These are phyloP conservation scores for Pandemis cinnamomeana DNA, from an alignment of 2,888 invertebrate species.

Conservation along the genomic window DNA sequence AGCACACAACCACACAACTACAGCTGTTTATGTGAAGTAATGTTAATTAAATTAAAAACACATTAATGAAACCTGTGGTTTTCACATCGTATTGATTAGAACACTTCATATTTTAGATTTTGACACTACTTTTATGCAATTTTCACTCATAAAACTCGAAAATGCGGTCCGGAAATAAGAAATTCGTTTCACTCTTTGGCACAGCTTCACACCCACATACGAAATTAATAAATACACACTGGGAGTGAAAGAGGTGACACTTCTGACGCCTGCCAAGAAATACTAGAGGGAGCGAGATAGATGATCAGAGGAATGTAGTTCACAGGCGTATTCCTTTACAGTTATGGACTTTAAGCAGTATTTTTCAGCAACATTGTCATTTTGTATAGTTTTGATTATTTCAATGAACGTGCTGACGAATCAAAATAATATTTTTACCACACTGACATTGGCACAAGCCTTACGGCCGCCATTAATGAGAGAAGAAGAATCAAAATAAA, in stretches of 20 bases:
- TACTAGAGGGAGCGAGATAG: slow-evolving; percentile 20
- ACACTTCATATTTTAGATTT: slow-evolving; percentile 28
- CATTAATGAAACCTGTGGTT: slow-evolving; percentile 15
- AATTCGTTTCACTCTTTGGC: slow-evolving; percentile 39
- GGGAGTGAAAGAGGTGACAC: slow-evolving; percentile 24
- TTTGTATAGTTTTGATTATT: too few relatives aligned
- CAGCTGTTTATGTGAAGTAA: slow-evolving; percentile 65
- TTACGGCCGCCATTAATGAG: too few relatives aligned
- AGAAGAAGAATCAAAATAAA: background rate
- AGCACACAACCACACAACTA: slow-evolving; percentile 51
- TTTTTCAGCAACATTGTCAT: background rate
- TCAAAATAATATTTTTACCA: too few relatives aligned
- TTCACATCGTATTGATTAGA: slow-evolving; percentile 1
- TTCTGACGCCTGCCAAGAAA: background rate
- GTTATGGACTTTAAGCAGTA: slow-evolving; percentile 15
- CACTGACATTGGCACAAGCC: too few relatives aligned
- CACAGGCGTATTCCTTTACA: slow-evolving; percentile 38
- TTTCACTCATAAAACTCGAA: slow-evolving; percentile 41
- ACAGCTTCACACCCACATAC: slow-evolving; percentile 38
- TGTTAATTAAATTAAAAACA: slow-evolving; percentile 52
- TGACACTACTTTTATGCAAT: slow-evolving; percentile 23
- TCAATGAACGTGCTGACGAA: background rate
- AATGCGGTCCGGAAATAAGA: slow-evolving; percentile 29
- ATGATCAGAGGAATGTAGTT: slow-evolving; percentile 35
- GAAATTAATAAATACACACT: slow-evolving; percentile 35